Percentiles rank a stretch among this genome's conserved stretches.
Conservation (phyloP, 2,113 vertebrate genomes). For the Cyanistes caeruleus region DNA sequence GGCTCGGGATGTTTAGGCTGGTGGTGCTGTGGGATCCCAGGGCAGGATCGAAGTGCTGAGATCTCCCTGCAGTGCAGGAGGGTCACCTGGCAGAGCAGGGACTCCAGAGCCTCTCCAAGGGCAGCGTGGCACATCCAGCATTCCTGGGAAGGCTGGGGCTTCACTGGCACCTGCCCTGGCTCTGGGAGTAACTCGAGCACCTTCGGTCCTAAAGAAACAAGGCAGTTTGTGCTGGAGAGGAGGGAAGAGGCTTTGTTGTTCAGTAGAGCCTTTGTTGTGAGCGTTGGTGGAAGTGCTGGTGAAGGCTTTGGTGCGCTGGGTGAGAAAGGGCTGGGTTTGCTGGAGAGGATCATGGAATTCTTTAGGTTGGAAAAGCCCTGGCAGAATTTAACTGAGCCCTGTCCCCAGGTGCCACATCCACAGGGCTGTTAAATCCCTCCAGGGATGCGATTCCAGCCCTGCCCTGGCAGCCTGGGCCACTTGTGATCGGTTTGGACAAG, state of each 20-base stretch:
- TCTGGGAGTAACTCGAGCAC: neutral
- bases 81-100: neutral
- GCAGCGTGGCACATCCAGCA: neutral
- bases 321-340: neutral
- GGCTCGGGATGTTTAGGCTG: fast-evolving
- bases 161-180: neutral
- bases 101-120: neutral
- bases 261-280: fast-evolving
- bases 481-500: neutral
- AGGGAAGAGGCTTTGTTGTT: neutral
- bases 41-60: neutral
- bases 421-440: neutral
- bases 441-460: neutral
- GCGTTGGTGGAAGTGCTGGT: fast-evolving
- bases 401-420: neutral
- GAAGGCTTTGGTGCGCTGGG: neutral
- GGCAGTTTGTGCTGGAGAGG: neutral
- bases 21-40: fast-evolving
- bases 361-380: neutral
- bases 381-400: no score
- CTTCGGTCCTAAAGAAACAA: neutral
- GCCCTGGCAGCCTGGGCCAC: neutral
- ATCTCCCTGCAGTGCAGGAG: neutral
- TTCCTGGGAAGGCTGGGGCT: fast-evolving
- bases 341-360: neutral